Percentiles rank a stretch among this genome's conserved stretches.
These are phyloP conservation scores for Vespertilio murinus DNA, from an alignment of 2,797 vertebrate genomes.

Conservation along the genomic window DNA sequence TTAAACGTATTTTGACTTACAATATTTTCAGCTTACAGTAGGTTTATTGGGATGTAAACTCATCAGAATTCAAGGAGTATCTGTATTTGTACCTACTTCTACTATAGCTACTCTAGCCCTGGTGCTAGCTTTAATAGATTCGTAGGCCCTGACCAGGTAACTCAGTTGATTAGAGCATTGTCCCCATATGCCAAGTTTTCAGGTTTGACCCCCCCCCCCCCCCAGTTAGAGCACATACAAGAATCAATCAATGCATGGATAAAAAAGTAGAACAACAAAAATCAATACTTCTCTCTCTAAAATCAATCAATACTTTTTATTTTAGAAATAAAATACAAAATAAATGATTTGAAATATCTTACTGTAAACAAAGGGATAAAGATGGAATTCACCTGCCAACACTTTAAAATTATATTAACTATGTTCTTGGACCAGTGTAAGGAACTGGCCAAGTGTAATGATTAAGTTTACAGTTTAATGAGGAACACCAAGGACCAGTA, in stretches of 20 bases:
- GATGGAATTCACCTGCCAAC: not conserved
- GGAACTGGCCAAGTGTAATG: not conserved
- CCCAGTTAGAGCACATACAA: not conserved
- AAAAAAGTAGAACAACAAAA: not conserved
- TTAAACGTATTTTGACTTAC: not conserved
- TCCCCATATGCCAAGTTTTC: not conserved
- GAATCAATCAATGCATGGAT: not conserved
- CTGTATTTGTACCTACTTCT: not conserved
- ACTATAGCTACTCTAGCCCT: not conserved
- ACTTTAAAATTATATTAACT: not conserved
- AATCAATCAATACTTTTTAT: not conserved
- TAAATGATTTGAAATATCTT: not conserved
- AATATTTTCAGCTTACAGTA: not conserved
- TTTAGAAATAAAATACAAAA: not conserved
- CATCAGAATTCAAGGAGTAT: not conserved
- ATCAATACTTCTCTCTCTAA: not conserved
- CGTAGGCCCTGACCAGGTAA: not conserved
- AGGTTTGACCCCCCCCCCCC: not conserved
- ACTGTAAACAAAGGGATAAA: not conserved
- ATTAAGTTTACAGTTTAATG: not conserved
- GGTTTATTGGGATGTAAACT: not conserved
- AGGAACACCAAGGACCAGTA: not conserved
- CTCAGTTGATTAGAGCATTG: not conserved
- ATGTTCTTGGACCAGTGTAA: not conserved
- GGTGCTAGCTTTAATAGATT: not conserved